These are phyloP conservation scores for Caenorhabditis sp. DNA, from an alignment of 2,888 invertebrate species.

Conservation along the genomic window DNA sequence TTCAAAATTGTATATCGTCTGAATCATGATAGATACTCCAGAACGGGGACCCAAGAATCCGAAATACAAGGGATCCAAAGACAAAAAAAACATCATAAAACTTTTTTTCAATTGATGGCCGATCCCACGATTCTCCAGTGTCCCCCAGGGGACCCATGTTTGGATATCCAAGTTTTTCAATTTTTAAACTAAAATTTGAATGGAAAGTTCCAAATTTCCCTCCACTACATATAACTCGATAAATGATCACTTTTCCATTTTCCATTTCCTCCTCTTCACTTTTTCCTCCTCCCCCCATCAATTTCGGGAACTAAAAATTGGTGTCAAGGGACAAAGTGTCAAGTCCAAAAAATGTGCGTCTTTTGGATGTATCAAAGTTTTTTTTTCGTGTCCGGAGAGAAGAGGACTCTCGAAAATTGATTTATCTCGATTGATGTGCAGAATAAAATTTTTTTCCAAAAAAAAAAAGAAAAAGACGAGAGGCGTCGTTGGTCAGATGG, in stretches of 20 bases:
- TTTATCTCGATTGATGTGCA: slow-evolving; percentile 63
- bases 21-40: background rate
- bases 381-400: slow-evolving; percentile 5
- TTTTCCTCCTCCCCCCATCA: slow-evolving; percentile 3
- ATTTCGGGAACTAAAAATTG: slow-evolving; percentile 55
- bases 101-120: background rate
- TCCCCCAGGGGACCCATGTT: background rate
- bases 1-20: too few species aligned
- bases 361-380: slow-evolving; percentile 21
- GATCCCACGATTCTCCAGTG: background rate
- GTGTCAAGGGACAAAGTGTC: slow-evolving; percentile 49
- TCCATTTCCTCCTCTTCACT: slow-evolving; percentile 6
- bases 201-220: background rate
- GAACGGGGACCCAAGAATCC: background rate
- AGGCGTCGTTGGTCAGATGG: slow-evolving; percentile 27
- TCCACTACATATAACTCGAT: slow-evolving; percentile 30
- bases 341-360: slow-evolving; percentile 40
- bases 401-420: slow-evolving; percentile 42
- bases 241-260: slow-evolving; percentile 25
- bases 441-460: slow-evolving; percentile 41
- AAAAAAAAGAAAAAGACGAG: slow-evolving; percentile 7
- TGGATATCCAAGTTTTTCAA: background rate
- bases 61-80: slow-evolving; percentile 1
- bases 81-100: background rate
- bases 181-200: too few species aligned